These are phyloP conservation scores for Drosophila triauraria DNA, from an alignment of 1,140 invertebrate species.

Conservation along the genomic window DNA sequence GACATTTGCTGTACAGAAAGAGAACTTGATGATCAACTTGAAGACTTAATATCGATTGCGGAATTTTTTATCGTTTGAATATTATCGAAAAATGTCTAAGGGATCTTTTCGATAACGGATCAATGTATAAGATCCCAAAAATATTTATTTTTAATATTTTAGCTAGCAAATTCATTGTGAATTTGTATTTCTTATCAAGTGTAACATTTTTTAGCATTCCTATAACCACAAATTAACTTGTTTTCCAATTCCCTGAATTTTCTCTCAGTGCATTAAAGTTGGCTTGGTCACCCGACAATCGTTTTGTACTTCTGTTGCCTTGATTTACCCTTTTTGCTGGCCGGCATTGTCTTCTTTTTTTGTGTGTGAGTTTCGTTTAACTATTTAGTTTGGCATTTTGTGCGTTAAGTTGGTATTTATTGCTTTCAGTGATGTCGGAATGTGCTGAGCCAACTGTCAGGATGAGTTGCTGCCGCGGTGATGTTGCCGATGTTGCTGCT, in stretches of 20 bases:
- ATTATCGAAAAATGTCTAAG: neutral
- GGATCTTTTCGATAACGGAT: neutral
- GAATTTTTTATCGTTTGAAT: neutral
- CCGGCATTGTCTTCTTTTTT: slow-evolving; percentile 13
- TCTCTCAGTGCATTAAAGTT: slow-evolving; percentile 1
- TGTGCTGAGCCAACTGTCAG: slow-evolving; percentile 70
- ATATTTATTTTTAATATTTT: too few species aligned
- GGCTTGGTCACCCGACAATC: slow-evolving; percentile 26
- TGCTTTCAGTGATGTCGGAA: slow-evolving; percentile 85
- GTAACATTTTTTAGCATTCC: too few species aligned
- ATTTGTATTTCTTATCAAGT: too few species aligned
- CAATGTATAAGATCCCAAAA: too few species aligned
- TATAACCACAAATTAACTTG: too few species aligned
- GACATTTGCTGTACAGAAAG: too few species aligned
- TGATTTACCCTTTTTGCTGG: slow-evolving; percentile 37
- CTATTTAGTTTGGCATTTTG: slow-evolving; percentile 85
- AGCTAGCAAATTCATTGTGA: too few species aligned
- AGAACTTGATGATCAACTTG: neutral
- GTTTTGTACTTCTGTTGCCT: slow-evolving; percentile 11
- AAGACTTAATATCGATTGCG: neutral
- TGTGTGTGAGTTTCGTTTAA: slow-evolving; percentile 60
- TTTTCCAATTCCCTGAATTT: neutral
- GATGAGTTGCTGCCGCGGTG: slow-evolving; percentile 61
- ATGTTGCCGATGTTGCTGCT: slow-evolving; percentile 49
- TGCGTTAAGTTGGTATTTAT: slow-evolving; percentile 85